These are phyloP conservation scores for Abrostola tripartita DNA, from an alignment of 2,888 invertebrate genomes.

Conservation along the genomic window DNA sequence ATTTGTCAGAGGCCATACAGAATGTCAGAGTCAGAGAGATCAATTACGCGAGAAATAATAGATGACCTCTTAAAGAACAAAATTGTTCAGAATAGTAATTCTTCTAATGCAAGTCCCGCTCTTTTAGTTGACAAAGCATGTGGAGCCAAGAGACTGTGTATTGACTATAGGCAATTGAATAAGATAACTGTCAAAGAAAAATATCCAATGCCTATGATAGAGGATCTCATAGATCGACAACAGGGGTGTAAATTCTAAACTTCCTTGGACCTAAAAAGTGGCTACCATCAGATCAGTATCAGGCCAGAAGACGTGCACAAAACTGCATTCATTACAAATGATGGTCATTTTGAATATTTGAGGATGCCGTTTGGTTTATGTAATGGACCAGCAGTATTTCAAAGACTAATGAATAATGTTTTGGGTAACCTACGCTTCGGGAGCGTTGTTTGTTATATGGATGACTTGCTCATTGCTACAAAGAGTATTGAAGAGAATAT, in stretches of 20 bases:
- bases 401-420: conserved; percentile 18
- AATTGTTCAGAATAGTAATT: conserved; percentile 5
- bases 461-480: conserved; percentile 6
- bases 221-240: conserved; percentile 9
- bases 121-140: conserved; percentile 6
- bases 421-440: conserved; percentile 8
- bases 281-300: conserved; percentile 10
- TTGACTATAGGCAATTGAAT: conserved; percentile 5
- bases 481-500: conserved; percentile 13
- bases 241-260: conserved; percentile 5
- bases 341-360: conserved; percentile 16
- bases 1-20: conserved; percentile 3
- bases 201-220: conserved; percentile 14
- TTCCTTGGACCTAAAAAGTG: conserved; percentile 9
- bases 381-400: conserved; percentile 14
- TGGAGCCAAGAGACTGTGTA: conserved; percentile 6
- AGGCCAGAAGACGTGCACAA: conserved; percentile 6
- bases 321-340: conserved; percentile 19
- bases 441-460: conserved; percentile 7
- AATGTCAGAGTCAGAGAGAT: conserved; percentile 1
- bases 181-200: conserved; percentile 11
- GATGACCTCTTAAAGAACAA: conserved; percentile 7
- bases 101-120: conserved; percentile 13
- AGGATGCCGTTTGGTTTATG: conserved; percentile 17
- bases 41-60: not conserved